Evolutionary conservation across 1,140 invertebrate species (phyloP).

Genomic region (Polyergus mexicanus): DNA sequence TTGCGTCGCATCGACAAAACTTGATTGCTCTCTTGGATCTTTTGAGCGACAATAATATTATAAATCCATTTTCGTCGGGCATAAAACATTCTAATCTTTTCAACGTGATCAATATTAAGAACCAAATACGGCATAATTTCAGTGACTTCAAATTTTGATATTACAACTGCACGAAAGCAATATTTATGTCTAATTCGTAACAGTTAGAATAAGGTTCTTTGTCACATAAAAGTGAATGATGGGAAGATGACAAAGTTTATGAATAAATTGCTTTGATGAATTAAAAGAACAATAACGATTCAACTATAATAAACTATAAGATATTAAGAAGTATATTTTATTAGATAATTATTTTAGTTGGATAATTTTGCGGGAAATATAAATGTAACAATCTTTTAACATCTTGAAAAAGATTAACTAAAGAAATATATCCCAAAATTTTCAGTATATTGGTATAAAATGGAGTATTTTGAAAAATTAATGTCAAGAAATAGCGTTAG

Average conservation of each 20-base stretch:
- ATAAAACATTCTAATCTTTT: not conserved
- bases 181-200: not conserved
- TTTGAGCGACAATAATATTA: not conserved
- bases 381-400: not conserved
- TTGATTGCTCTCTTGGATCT: constrained; percentile 41
- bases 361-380: not conserved
- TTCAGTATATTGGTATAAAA: not conserved
- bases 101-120: not conserved
- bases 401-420: not conserved
- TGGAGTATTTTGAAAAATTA: not conserved
- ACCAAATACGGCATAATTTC: not conserved
- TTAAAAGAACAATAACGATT: not conserved
- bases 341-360: not conserved
- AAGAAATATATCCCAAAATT: not conserved
- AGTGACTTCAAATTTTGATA: not conserved
- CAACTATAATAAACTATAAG: not conserved
- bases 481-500: not conserved
- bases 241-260: not conserved
- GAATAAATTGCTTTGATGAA: not conserved
- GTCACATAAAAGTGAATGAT: not conserved
- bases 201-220: not conserved
- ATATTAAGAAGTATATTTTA: not conserved
- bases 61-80: not conserved
- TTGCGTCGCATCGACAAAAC: constrained; percentile 13
- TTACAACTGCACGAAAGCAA: not conserved